A percentile compares a stretch with the other conserved stretches of the same genome.
phyloP scores from a whole-genome alignment of 2,888 invertebrate genomes.

The Pterostichus madidus region DNA sequence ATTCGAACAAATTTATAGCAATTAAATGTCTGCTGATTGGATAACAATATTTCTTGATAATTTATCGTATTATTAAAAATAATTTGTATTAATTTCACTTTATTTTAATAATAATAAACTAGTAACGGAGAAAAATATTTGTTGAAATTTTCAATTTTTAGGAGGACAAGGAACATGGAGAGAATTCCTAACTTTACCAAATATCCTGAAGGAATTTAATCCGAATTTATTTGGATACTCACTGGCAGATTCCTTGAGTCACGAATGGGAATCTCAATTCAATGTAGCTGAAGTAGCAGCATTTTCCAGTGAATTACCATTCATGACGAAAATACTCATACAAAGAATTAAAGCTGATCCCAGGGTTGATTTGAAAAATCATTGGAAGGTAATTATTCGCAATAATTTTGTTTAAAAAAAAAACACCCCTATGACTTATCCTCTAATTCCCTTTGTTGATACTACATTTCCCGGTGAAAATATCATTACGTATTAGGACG shows the following conservation, averaged over 20 bases:
- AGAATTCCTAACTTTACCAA: constrained; percentile 80
- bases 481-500: too few relatives aligned
- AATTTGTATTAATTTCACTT: too few relatives aligned
- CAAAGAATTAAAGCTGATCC: constrained; percentile 79
- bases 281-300: constrained; percentile 82
- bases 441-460: too few relatives aligned
- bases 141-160: constrained; percentile 68
- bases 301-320: constrained; percentile 80
- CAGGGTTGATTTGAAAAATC: constrained; percentile 78
- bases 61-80: too few relatives aligned
- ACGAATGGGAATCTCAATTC: constrained; percentile 77
- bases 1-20: too few relatives aligned
- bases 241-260: constrained; percentile 77
- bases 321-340: constrained; percentile 80
- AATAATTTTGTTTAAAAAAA: neutral
- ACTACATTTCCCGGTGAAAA: too few relatives aligned
- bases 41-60: too few relatives aligned
- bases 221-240: constrained; percentile 78
- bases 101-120: too few relatives aligned
- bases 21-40: too few relatives aligned
- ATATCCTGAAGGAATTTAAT: constrained; percentile 81
- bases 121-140: too few relatives aligned
- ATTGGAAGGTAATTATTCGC: constrained; percentile 80
- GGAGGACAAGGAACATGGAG: constrained; percentile 80
- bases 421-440: too few relatives aligned